Evolutionary conservation across 2,888 invertebrate genomes (phyloP).

Genomic region (Chouioia cunea): DNA sequence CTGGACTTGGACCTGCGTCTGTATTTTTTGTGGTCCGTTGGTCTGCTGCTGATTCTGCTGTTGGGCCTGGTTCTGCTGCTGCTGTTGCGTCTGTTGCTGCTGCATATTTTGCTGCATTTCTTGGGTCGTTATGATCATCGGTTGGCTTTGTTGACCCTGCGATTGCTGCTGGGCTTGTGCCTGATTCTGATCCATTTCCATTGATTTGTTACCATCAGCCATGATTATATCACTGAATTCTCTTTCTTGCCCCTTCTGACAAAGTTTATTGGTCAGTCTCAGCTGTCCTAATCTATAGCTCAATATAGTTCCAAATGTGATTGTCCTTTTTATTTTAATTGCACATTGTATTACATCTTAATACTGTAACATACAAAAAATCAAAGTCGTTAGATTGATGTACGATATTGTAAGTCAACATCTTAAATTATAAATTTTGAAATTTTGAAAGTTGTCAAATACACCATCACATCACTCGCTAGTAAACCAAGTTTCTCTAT

Average conservation of each 20-base stretch:
- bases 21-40: constrained; percentile 61
- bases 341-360: background rate
- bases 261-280: too few species aligned
- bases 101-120: constrained; percentile 63
- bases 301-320: too few species aligned
- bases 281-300: too few species aligned
- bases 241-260: too few species aligned
- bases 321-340: background rate
- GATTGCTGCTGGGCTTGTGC: constrained; percentile 62
- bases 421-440: too few species aligned
- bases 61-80: constrained; percentile 62
- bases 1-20: constrained; percentile 65
- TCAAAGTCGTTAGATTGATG: too few species aligned
- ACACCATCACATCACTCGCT: too few species aligned
- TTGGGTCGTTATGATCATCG: constrained; percentile 61
- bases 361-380: too few species aligned
- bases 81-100: constrained; percentile 61
- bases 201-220: constrained; percentile 60
- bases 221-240: constrained; percentile 52
- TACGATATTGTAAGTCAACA: too few species aligned
- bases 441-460: too few species aligned
- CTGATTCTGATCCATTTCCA: constrained; percentile 59
- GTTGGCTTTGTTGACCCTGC: constrained; percentile 65
- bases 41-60: constrained; percentile 58
- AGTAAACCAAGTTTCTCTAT: too few species aligned